These are phyloP conservation scores for Muscicapa striata DNA, from an alignment of 2,797 vertebrate genomes.

Conservation along the genomic window DNA sequence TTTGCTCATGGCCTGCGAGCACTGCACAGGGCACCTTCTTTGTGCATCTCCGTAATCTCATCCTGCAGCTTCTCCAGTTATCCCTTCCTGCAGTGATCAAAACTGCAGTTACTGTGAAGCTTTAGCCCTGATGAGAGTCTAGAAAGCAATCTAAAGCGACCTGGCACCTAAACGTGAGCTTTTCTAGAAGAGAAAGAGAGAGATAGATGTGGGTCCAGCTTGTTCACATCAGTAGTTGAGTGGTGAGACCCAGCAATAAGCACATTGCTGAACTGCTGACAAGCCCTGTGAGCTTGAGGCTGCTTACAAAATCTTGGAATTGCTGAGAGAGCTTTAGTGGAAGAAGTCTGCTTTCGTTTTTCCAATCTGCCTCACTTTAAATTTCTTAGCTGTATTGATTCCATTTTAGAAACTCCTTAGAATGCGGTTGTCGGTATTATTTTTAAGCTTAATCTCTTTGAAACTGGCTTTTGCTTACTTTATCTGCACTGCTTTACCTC, in stretches of 20 bases:
- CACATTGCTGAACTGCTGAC: background rate
- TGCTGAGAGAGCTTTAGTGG: background rate
- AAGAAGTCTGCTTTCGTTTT: background rate
- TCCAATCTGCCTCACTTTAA: background rate
- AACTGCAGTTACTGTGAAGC: background rate
- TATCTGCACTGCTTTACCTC: background rate
- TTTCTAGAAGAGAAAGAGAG: background rate
- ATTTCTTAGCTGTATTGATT: background rate
- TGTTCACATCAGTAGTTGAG: background rate
- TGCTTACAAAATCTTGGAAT: background rate
- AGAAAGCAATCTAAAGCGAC: background rate
- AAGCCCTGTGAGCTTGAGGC: accelerated
- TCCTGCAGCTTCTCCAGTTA: background rate
- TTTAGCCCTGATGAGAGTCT: background rate
- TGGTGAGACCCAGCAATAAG: background rate
- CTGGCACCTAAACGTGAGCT: background rate
- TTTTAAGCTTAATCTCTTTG: background rate
- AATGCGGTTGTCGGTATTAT: background rate
- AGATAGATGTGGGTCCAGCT: background rate
- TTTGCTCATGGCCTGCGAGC: background rate
- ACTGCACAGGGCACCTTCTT: accelerated
- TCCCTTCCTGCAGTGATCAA: background rate
- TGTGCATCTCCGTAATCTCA: background rate
- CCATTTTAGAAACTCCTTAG: background rate
- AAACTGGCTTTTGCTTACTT: background rate